Evolutionary conservation across 2,888 invertebrate genomes (phyloP).

Genomic region (Argynnis bischoffii): DNA sequence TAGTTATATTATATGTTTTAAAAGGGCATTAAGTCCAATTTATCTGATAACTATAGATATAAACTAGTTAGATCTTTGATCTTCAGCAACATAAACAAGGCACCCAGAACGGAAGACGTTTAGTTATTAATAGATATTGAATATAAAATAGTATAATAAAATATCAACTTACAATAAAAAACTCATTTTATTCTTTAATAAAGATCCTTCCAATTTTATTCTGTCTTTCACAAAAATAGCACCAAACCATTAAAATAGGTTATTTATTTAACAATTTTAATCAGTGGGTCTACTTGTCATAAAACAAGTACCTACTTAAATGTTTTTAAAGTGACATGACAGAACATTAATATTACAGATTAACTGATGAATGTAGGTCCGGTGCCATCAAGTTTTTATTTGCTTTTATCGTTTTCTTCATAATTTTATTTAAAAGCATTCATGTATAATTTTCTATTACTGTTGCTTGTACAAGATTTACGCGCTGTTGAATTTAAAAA

Average conservation of each 20-base stretch:
- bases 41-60: neutral
- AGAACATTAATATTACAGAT: neutral
- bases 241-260: conserved; percentile 65
- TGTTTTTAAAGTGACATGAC: conserved; percentile 23
- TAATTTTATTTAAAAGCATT: neutral
- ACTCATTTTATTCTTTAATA: conserved; percentile 75
- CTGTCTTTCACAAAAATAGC: conserved; percentile 51
- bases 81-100: conserved; percentile 60
- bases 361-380: neutral
- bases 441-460: too few relatives aligned
- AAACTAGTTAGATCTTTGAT: conserved; percentile 3
- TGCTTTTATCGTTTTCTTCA: too few relatives aligned
- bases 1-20: too few relatives aligned
- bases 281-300: conserved; percentile 45
- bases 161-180: conserved; percentile 83
- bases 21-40: neutral
- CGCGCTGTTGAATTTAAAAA: too few relatives aligned
- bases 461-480: too few relatives aligned
- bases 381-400: too few relatives aligned
- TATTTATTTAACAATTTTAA: conserved; percentile 45
- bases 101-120: conserved; percentile 56
- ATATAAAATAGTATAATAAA: neutral
- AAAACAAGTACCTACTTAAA: conserved; percentile 14
- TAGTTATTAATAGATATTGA: conserved; percentile 62
- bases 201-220: conserved; percentile 46